Evolutionary conservation across 2,888 invertebrate species (phyloP).

Genomic region (Mellilla xanthometata): DNA sequence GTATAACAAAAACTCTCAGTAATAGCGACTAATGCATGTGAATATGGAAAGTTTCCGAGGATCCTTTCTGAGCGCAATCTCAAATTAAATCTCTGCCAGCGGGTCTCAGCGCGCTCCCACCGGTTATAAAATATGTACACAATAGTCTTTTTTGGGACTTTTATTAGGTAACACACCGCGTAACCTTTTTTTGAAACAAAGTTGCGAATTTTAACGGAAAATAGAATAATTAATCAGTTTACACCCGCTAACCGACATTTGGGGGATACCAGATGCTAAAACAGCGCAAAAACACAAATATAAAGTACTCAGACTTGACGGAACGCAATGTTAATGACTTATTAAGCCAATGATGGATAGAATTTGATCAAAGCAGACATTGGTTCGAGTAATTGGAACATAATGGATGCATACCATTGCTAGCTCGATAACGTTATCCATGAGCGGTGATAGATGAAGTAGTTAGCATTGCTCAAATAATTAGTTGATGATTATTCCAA

Average conservation of each 20-base stretch:
- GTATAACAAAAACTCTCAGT: conserved; percentile 60
- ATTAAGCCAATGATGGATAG: conserved; percentile 12
- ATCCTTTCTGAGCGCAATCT: conserved; percentile 66
- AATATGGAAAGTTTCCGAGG: conserved; percentile 67
- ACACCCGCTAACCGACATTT: conserved; percentile 15
- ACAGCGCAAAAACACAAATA: conserved; percentile 1
- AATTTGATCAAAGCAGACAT: conserved; percentile 16
- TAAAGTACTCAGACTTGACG: neutral
- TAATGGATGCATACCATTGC: conserved; percentile 14
- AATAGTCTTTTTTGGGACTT: conserved; percentile 49
- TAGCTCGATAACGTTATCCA: conserved; percentile 13
- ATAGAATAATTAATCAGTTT: conserved; percentile 23
- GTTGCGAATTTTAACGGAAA: conserved; percentile 20
- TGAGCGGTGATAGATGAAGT: conserved; percentile 15
- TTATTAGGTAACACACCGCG: conserved; percentile 48
- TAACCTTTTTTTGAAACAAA: conserved; percentile 30
- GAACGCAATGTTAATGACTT: conserved; percentile 5
- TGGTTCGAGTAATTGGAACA: conserved; percentile 20
- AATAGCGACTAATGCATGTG: conserved; percentile 67
- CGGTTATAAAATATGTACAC: conserved; percentile 55
- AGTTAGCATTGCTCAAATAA: conserved; percentile 13
- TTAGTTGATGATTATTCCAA: conserved; percentile 5
- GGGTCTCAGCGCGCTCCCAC: conserved; percentile 48
- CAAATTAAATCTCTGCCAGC: conserved; percentile 72
- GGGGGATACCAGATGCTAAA: conserved; percentile 9